These are phyloP conservation scores for Acanthurus tractus DNA, from an alignment of 2,797 vertebrate species.

Conservation along the genomic window DNA sequence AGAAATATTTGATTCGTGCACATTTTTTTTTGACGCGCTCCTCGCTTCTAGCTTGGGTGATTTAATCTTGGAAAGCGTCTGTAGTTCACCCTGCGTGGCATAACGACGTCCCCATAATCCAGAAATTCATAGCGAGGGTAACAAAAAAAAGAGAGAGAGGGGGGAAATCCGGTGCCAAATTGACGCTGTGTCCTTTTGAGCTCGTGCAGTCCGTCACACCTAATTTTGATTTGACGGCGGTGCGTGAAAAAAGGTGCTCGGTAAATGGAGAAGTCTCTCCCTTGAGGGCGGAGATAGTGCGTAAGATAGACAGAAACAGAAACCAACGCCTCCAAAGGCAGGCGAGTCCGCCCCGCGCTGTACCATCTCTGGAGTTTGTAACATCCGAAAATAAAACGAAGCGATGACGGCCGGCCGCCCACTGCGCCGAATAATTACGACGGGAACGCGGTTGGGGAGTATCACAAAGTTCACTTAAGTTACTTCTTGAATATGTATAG, in stretches of 20 bases:
- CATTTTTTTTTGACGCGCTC: slow-evolving; percentile 19
- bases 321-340: slow-evolving; percentile 69
- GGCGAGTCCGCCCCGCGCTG: slow-evolving; percentile 55
- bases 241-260: slow-evolving; percentile 13
- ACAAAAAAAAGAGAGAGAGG: neutral
- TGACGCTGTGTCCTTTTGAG: slow-evolving; percentile 48
- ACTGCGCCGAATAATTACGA: slow-evolving; percentile 38
- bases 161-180: slow-evolving; percentile 35
- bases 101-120: slow-evolving; percentile 71
- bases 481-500: neutral
- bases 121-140: neutral
- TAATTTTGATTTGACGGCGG: slow-evolving; percentile 57
- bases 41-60: slow-evolving; percentile 36
- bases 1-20: slow-evolving; percentile 37
- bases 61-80: slow-evolving; percentile 64
- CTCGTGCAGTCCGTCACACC: slow-evolving; percentile 51
- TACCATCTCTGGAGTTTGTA: slow-evolving; percentile 50
- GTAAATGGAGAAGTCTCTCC: slow-evolving; percentile 56
- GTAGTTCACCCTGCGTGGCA: slow-evolving; percentile 56
- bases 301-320: slow-evolving; percentile 68
- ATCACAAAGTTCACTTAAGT: slow-evolving; percentile 53
- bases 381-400: slow-evolving; percentile 41
- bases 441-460: slow-evolving; percentile 14
- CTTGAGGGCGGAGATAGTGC: slow-evolving; percentile 77
- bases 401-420: slow-evolving; percentile 41